Evolutionary conservation across 2,113 vertebrate genomes (phyloP).

Genomic region (Dasyornis broadbenti): DNA sequence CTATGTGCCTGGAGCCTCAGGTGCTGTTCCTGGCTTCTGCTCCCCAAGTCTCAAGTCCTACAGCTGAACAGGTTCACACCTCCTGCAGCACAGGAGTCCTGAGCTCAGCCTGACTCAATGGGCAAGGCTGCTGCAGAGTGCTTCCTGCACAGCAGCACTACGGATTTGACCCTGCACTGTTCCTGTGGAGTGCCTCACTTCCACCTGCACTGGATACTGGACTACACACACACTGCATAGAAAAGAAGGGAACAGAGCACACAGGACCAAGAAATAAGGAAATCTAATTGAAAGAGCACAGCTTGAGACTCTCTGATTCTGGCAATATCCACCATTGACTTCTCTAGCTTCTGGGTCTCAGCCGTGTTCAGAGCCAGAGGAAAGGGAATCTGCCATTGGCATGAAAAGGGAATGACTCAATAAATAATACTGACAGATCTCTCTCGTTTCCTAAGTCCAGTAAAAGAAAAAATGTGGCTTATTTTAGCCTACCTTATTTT

Average conservation of each 20-base stretch:
- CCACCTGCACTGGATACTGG: background rate
- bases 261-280: background rate
- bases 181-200: background rate
- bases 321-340: background rate
- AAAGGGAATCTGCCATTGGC: background rate
- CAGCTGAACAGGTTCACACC: fast-evolving
- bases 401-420: background rate
- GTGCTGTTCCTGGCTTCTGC: too few relatives aligned
- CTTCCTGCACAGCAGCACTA: background rate
- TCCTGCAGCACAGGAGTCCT: background rate
- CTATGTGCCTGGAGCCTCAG: background rate
- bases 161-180: background rate
- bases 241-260: background rate
- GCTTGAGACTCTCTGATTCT: background rate
- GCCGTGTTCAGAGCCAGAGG: background rate
- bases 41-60: fast-evolving
- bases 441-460: background rate
- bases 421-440: background rate
- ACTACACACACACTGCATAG: background rate
- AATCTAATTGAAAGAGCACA: background rate
- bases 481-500: background rate
- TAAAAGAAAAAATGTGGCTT: background rate
- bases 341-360: background rate
- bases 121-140: background rate
- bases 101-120: fast-evolving